A percentile compares a stretch with the other conserved stretches of the same genome.
These are phyloP conservation scores for Drosophila arawakana DNA, from an alignment of 1,140 invertebrate genomes.

Conservation along the genomic window DNA sequence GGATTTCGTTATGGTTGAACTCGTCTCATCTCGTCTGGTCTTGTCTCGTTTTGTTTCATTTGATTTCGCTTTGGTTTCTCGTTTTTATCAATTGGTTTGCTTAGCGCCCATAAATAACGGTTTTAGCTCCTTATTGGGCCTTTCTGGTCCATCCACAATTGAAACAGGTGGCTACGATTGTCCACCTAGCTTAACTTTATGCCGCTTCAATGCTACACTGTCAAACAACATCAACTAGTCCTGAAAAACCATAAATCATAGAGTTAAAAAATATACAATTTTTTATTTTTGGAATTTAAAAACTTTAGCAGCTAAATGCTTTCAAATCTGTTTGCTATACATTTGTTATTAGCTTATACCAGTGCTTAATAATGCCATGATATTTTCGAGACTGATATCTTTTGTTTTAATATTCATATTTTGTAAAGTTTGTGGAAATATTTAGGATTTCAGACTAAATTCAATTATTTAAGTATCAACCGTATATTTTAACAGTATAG, in stretches of 20 bases:
- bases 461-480: too few species aligned
- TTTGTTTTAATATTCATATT: too few species aligned
- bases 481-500: too few species aligned
- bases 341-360: too few species aligned
- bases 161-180: constrained; percentile 64
- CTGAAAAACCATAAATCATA: constrained; percentile 1
- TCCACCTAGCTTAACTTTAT: constrained; percentile 39
- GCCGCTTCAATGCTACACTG: constrained; percentile 1
- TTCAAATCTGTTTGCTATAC: background rate
- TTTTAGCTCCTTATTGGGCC: constrained; percentile 44
- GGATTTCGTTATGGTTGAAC: constrained; percentile 1
- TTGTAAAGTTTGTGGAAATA: too few species aligned
- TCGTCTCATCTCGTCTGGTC: background rate
- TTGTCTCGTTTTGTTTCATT: background rate
- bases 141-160: constrained; percentile 35
- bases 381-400: too few species aligned
- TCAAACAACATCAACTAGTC: constrained; percentile 7
- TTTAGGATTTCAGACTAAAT: too few species aligned
- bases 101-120: constrained; percentile 74
- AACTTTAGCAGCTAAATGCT: background rate
- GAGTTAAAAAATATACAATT: background rate
- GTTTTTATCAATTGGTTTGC: constrained; percentile 76
- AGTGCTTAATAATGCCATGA: too few species aligned
- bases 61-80: constrained; percentile 12
- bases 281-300: background rate